Evolutionary conservation across 2,113 vertebrate genomes (phyloP), one percentile per base, ranked within the genome.

Genomic region (Saguinus imperator): DNA sequence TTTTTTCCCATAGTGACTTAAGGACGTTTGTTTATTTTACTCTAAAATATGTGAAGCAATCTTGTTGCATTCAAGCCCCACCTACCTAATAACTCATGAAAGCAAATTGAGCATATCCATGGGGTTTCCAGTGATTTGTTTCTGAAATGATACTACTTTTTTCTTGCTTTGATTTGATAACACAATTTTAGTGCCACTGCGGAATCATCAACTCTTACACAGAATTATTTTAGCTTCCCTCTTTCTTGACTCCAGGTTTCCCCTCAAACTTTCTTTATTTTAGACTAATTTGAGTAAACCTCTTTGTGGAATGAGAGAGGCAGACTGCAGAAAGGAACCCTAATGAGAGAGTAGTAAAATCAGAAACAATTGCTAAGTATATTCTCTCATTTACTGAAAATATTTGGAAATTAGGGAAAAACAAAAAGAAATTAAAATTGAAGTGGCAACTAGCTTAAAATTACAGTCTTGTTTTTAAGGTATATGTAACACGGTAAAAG

Each of bases 151-250:
- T 68, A 35, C 21, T 85, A 27, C 64, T 76, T 89, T 84, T 11
- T 27, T 66, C 11, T 72, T 50, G 32, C 16, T 92, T 81, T 52
- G 20, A 85, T 92, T 94, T 89, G 21, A 21, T 75, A n/a, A 8
- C 20, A 83, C 17, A 66, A 21, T 94, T 83, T 89, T 64, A 43
- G 64, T 95, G 0, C 0, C 11, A 10, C 73, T 27, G 8, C 10
- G 43, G 27, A 89, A 52, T 89, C 48, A 94, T 92, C 64, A 18
- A 32, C 72, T 79, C 7, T 79, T 68, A 32, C 7, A 80, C 18
- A 85, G 9, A 89, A 57, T 45, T 94, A n/a, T 77, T 92, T 83
- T 88, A 84, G 32, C 89, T 72, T 92, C 40, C 68, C n/a, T 92
- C 5, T 89, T 61, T 88, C 16, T 76, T 68, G 45, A 55, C 5